Evolutionary conservation across 2,113 vertebrate species (phyloP), one percentile per base, ranked within the genome.

Genomic region (Crypturellus undulatus): DNA sequence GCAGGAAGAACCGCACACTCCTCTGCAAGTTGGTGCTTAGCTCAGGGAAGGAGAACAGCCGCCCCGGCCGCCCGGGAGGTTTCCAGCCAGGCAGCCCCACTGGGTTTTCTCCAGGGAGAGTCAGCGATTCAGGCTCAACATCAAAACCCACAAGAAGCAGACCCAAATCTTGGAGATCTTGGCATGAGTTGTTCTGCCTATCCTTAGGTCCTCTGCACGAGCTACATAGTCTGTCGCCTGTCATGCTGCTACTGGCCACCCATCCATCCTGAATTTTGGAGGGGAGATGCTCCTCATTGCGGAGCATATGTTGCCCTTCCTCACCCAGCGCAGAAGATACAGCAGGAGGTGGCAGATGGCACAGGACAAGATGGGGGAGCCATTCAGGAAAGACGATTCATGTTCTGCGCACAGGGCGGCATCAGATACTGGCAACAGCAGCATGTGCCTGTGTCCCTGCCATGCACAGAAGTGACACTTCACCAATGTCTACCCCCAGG

Each of bases 191-290:
- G 62, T 26, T 77, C 21, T 52, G 49, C 54, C 54, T 76, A 62
- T 49, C 28, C 14, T 69, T 25, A 40, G 13, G n/a, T 63, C 34
- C 87, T 54, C 65, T 0, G 0, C n/a, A 71, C 36, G 77, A 87
- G 42, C n/a, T 86, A 34, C 2, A 0, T 52, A 92, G 52, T 86
- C 93, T 95, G 60, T 80, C n/a, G 1, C 71, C 72, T 93, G 82
- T 83, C 73, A 40, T 15, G 26, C 86, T 73, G 85, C 0, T 2
- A 36, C 69, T 79, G 76, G 64, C 40, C 70, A 60, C 15, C 32
- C 67, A 72, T 76, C 60, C 85, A 75, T 51, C 60, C 60, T 52
- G 36, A 83, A 49, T 82, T 76, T 92, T 82, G 85, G 72, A 90
- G 79, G 52, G 75, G n/a, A 86, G 49, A 34, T 47, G 52, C 68